Conservation (phyloP, 2,797 vertebrate genomes). For the Spizella passerina region DNA sequence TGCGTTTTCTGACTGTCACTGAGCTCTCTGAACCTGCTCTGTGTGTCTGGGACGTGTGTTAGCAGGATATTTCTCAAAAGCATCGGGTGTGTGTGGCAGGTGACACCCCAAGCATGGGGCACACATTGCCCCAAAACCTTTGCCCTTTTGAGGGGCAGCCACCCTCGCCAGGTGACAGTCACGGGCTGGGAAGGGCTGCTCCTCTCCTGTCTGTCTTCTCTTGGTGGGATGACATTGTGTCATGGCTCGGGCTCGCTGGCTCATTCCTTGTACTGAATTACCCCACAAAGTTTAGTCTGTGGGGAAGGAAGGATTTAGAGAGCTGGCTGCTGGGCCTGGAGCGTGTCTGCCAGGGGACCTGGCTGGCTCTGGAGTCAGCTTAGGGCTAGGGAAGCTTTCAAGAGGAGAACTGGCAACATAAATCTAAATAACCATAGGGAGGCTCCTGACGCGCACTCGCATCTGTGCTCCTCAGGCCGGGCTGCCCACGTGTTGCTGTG, state of each 20-base stretch:
- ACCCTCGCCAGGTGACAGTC: neutral
- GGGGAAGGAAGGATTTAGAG: constrained; percentile 67
- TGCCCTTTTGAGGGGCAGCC: neutral
- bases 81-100: rapidly evolving
- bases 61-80: neutral
- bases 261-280: constrained; percentile 52
- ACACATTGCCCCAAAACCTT: neutral
- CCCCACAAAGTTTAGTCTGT: constrained; percentile 64
- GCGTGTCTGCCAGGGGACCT: constrained; percentile 5
- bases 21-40: neutral
- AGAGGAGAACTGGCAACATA: neutral
- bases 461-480: rapidly evolving
- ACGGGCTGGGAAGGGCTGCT: neutral
- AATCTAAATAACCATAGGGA: neutral
- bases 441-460: rapidly evolving
- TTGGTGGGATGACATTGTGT: neutral
- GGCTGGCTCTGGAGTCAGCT: neutral
- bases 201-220: neutral
- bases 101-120: neutral
- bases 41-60: rapidly evolving
- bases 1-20: rapidly evolving
- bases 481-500: neutral
- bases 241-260: neutral
- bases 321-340: constrained; percentile 17
- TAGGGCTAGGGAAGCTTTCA: neutral